phyloP scores from a whole-genome alignment of 1,140 invertebrate genomes.

The Cydia pomonella region DNA sequence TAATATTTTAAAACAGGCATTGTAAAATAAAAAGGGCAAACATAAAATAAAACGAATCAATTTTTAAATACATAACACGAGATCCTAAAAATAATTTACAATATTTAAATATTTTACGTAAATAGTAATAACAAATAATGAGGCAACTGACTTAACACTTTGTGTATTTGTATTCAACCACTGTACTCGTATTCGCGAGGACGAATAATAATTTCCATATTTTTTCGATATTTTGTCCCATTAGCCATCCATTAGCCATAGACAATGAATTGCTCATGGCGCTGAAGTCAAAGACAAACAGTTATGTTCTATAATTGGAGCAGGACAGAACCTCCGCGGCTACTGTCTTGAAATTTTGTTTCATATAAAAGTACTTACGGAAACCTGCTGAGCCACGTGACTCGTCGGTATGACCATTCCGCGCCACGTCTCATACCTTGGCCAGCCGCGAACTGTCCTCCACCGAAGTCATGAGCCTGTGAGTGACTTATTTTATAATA shows the following conservation, averaged over 20 bases:
- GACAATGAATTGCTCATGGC: slow-evolving; percentile 19
- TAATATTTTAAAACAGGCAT: no score
- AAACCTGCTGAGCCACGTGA: background rate
- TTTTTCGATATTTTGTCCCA: slow-evolving; percentile 23
- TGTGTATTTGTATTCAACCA: slow-evolving; percentile 2
- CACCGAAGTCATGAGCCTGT: slow-evolving; percentile 1
- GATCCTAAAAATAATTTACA: background rate
- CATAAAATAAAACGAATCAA: no score
- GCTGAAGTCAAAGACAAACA: slow-evolving; percentile 17
- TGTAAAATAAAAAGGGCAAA: no score
- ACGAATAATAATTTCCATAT: slow-evolving; percentile 19
- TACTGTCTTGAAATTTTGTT: background rate
- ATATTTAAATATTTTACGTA: background rate
- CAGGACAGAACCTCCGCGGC: background rate
- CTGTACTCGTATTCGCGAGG: background rate
- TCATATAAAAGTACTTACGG: slow-evolving; percentile 11
- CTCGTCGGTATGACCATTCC: background rate
- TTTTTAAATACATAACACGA: no score
- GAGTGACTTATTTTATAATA: slow-evolving; percentile 18
- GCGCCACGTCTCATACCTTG: slow-evolving; percentile 24
- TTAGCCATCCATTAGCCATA: background rate
- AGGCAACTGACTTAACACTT: background rate
- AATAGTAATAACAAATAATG: background rate
- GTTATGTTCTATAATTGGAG: background rate
- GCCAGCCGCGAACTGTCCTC: background rate